Percentiles rank a stretch among this genome's conserved stretches.
phyloP scores from a whole-genome alignment of 1,140 invertebrate species.

The Marisa cornuarietis region DNA sequence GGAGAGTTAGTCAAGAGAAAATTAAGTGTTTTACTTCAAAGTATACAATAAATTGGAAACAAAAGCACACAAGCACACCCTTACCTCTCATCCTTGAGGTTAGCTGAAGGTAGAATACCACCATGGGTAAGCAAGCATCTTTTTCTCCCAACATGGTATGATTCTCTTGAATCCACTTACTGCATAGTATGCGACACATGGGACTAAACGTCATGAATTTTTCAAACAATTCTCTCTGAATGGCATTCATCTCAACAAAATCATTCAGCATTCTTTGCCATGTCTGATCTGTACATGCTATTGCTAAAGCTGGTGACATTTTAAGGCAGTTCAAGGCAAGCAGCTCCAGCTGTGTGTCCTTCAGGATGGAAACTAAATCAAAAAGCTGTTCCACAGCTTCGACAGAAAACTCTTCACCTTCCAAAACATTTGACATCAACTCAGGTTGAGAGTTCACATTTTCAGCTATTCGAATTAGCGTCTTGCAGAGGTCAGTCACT shows the following conservation, averaged over 20 bases:
- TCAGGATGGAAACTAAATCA: not conserved
- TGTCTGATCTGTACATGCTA: not conserved
- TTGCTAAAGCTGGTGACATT: not conserved
- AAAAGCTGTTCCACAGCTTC: not conserved
- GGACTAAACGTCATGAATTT: not conserved
- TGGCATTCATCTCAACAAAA: not conserved
- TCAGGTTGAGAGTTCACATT: not conserved
- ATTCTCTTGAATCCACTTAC: slow-evolving; percentile 6
- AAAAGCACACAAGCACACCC: no score
- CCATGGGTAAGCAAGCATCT: not conserved
- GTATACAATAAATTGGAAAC: no score
- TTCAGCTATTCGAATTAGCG: not conserved
- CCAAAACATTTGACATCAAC: not conserved
- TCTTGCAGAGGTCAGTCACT: not conserved
- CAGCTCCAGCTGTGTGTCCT: not conserved
- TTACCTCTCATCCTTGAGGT: not conserved
- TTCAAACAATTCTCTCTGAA: not conserved
- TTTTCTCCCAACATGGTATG: not conserved
- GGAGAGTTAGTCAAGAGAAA: not conserved
- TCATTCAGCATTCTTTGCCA: slow-evolving; percentile 9
- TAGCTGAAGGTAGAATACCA: slow-evolving; percentile 9
- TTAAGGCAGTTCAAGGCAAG: slow-evolving; percentile 4
- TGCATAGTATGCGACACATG: not conserved
- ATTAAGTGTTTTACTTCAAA: no score
- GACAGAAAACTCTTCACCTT: not conserved